Evolutionary conservation across 2,888 invertebrate genomes (phyloP), one percentile per base, ranked within the genome.

Genomic region (Hedya salicella): DNA sequence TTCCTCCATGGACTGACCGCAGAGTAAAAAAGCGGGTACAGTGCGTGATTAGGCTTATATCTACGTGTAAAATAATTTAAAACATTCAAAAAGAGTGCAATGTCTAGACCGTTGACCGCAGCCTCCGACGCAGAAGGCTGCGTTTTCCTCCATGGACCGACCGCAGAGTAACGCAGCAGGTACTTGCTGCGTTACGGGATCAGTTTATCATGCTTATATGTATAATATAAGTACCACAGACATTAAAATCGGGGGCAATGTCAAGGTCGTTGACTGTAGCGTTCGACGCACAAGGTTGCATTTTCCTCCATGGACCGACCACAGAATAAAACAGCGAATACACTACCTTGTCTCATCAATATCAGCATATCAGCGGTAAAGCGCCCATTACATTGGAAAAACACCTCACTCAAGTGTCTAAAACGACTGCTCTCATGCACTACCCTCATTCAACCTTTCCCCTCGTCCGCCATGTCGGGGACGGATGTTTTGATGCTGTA

Each of bases 21-120:
- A 48, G 30, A 48, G 19, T 21, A 53, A 16, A 36, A 14, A 44
- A 25, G 53, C 62, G 21, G 21, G 36, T 21, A 9, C 36, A 16
- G 17, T 52, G 32, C 17, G n/a, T 6, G 19, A 16, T 16, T 44
- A 9, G 11, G 44, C 9, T 40, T 40, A 14, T 14, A 40, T 14
- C 6, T 25, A 25, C 4, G n/a, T 42, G 6, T 42, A 6, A 14
- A n/a, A n/a, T n/a, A n/a, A n/a, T n/a, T n/a, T n/a, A n/a, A n/a
- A n/a, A 5, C 63, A 81, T 78, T 79, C 70, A 73, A 79, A 84
- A 83, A 82, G 78, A 75, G 83, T 83, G 81, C 88, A 89, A 83
- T 89, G 88, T 89, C 89, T 89, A 87, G 86, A 89, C 84, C 79
- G 84, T 78, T 88, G 89, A 89, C 89, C 88, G 85, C 82, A 70